Percentiles rank a stretch among this genome's conserved stretches.
Conservation (phyloP, 2,888 invertebrate species). For the Gordius sp. region DNA sequence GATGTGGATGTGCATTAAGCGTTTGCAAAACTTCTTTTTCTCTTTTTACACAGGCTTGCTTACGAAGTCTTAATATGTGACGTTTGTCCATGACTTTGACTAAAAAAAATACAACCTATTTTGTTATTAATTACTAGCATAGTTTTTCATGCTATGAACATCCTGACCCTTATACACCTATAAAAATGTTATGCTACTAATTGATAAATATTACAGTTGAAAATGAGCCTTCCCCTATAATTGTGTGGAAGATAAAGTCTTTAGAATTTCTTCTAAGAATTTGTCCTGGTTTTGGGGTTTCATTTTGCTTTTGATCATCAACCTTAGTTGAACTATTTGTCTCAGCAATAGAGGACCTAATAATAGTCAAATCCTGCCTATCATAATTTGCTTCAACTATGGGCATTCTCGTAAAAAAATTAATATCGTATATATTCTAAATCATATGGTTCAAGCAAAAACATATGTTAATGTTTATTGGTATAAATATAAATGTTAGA, state of each 20-base stretch:
- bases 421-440: no score
- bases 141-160: slow-evolving; percentile 58
- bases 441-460: no score
- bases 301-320: no score
- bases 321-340: no score
- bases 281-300: not conserved
- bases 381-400: no score
- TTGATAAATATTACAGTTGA: slow-evolving; percentile 42
- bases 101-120: slow-evolving; percentile 31
- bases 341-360: no score
- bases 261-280: slow-evolving; percentile 27
- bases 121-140: slow-evolving; percentile 53
- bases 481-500: no score
- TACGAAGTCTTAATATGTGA: slow-evolving; percentile 68
- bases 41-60: slow-evolving; percentile 63
- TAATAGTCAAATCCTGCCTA: no score
- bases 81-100: slow-evolving; percentile 92
- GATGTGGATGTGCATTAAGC: slow-evolving; percentile 43
- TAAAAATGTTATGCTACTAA: slow-evolving; percentile 20
- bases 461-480: no score
- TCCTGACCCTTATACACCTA: slow-evolving; percentile 67
- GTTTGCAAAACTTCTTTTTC: slow-evolving; percentile 77
- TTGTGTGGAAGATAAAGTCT: slow-evolving; percentile 77
- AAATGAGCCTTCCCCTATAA: slow-evolving; percentile 86
- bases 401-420: no score